Base-by-base conservation (phyloP, 2,888 invertebrate genomes). In the Crossocerus cetratus region DNA sequence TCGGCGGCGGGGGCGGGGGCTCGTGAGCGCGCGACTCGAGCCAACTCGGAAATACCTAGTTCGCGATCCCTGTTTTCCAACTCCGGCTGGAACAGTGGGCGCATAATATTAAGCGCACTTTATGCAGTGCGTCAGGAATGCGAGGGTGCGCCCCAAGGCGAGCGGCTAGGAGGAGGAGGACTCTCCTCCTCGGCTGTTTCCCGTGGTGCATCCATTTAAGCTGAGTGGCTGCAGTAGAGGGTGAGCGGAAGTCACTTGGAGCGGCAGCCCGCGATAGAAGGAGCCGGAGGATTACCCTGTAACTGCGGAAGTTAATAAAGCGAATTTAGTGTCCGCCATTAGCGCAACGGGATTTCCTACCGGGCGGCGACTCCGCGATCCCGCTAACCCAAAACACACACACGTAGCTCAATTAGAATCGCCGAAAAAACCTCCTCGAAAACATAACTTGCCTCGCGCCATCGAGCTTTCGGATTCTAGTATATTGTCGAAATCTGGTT, bases 291-390 rank as follows among this genome's bases (percentile, higher is more conserved):
- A 79, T 76, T 66, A 70, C 69, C 64, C 54, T 22, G 59, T 57
- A 61, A 70, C 61, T 64, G 77, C 77, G 84, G 84, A 85, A 85
- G 84, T 87, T 86, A 86, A 84, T 87, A 86, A 87, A 86, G 77
- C 78, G 83, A 86, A 87, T 86, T 86, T 85, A 83, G 77, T 82
- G 79, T 81, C 72, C 72, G 67, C 80, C 80, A 82, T 86, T 84
- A 82, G 77, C 71, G 72, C 64, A 60, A 22, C 59, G 60, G 61
- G 69, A 66, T 54, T 74, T 69, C 59, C 44, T 54, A 60, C 43
- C 56, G 16, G 49, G 32, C 11, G 32, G 18, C 43, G 55, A 49
- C 49, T 16, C 13, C 11, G 49, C 11, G 32, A 54, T 56, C n/a
- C 43, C 62, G 32, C 61, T 8, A 18, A 66, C 56, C 56, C 54